Evolutionary conservation across 2,888 invertebrate species (phyloP).

Genomic region (Salticus scenicus): DNA sequence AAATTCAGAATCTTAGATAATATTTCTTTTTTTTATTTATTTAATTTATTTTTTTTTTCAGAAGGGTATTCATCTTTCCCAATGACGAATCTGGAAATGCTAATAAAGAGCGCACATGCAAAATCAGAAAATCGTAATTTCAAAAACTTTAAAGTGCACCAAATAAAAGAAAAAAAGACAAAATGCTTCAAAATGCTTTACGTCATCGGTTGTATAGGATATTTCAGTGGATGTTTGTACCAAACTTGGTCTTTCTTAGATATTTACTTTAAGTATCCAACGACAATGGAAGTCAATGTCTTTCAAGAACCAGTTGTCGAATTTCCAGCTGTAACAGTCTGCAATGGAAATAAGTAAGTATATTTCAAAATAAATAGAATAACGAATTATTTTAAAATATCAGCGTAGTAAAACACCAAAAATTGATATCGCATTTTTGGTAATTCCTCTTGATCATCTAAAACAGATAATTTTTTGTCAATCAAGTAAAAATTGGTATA

Average conservation of each 20-base stretch:
- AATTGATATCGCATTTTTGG: no score
- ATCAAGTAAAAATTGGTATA: no score
- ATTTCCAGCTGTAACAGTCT: conserved; percentile 62
- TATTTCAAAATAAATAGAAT: not conserved
- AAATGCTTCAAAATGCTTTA: conserved; percentile 10
- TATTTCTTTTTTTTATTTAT: no score
- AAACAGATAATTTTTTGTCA: no score
- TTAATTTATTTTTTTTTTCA: no score
- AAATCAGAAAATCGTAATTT: not conserved
- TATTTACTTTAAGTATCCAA: conserved; percentile 57
- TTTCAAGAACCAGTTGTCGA: conserved; percentile 39
- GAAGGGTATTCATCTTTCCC: not conserved
- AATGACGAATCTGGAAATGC: not conserved
- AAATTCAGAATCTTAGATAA: no score
- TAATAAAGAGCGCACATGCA: not conserved
- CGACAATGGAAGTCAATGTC: conserved; percentile 62
- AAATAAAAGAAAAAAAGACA: not conserved
- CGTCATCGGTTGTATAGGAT: conserved; percentile 23
- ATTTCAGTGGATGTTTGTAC: conserved; percentile 50
- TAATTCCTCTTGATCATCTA: no score
- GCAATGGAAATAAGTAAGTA: conserved; percentile 58
- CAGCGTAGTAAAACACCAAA: no score
- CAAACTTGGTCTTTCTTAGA: conserved; percentile 51
- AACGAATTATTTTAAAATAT: not conserved
- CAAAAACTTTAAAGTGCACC: not conserved